These are phyloP conservation scores for Bombus balteatus DNA, from an alignment of 1,140 invertebrate genomes.

Conservation along the genomic window DNA sequence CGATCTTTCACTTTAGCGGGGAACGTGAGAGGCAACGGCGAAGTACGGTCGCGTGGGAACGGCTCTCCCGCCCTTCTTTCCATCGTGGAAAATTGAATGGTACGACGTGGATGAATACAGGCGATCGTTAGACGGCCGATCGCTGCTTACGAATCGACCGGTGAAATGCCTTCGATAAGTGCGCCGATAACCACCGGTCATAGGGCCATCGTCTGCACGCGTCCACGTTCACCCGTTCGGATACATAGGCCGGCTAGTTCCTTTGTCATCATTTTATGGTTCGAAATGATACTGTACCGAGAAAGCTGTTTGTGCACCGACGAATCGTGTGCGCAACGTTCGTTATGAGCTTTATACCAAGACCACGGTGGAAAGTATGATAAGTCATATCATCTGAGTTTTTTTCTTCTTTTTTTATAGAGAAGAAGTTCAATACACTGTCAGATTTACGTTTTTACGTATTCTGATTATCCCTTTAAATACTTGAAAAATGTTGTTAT, in stretches of 20 bases:
- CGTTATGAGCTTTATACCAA: not conserved
- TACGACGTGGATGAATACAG: constrained; percentile 59
- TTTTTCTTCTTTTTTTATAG: no score
- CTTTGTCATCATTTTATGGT: constrained; percentile 20
- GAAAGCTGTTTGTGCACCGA: not conserved
- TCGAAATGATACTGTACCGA: not conserved
- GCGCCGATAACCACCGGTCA: constrained; percentile 62
- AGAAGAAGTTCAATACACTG: no score
- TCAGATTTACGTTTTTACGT: no score
- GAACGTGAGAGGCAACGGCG: constrained; percentile 53
- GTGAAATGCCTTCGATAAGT: constrained; percentile 62
- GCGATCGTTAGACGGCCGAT: constrained; percentile 63
- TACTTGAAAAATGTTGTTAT: no score
- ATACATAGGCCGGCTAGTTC: not conserved
- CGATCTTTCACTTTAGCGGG: constrained; percentile 54
- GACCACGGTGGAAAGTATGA: no score
- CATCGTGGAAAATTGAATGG: constrained; percentile 70
- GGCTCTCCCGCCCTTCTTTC: constrained; percentile 33
- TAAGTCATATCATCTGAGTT: no score
- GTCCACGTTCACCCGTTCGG: not conserved
- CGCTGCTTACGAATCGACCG: constrained; percentile 53
- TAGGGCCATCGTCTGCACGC: constrained; percentile 2
- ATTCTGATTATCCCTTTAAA: no score
- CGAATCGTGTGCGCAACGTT: not conserved
- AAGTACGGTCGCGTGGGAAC: constrained; percentile 68